Conservation (phyloP, 2,888 invertebrate genomes). For the Ligdia adustata region DNA sequence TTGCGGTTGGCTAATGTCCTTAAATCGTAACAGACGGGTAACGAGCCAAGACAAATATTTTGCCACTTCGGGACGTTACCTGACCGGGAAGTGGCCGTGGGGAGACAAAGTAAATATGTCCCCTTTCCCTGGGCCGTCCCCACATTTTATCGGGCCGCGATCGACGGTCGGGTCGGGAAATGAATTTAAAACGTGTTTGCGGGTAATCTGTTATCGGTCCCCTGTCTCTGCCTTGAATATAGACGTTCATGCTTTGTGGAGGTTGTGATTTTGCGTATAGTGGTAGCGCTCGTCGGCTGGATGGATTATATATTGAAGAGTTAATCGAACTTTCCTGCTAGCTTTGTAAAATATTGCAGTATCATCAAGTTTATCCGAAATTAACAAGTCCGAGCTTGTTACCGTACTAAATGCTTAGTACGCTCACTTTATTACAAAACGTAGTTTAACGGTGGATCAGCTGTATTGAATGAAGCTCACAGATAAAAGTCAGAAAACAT, state of each 20-base stretch:
- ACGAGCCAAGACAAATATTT: conserved; percentile 80
- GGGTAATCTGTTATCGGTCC: conserved; percentile 85
- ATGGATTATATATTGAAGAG: conserved; percentile 26
- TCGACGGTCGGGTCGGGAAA: conserved; percentile 82
- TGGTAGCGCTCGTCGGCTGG: conserved; percentile 18
- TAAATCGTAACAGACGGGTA: conserved; percentile 75
- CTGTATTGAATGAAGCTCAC: too few relatives aligned
- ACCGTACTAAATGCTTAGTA: too few relatives aligned
- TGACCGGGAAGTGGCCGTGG: conserved; percentile 80
- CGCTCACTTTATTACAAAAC: too few relatives aligned
- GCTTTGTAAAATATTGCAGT: too few relatives aligned
- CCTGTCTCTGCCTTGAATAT: conserved; percentile 80
- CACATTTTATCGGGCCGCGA: conserved; percentile 83
- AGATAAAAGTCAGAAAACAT: too few relatives aligned
- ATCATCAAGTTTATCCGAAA: too few relatives aligned
- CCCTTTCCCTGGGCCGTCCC: conserved; percentile 77
- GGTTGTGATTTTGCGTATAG: conserved; percentile 63
- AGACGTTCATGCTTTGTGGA: conserved; percentile 76
- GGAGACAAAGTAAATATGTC: conserved; percentile 83
- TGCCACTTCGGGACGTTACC: conserved; percentile 80
- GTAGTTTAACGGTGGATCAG: too few relatives aligned
- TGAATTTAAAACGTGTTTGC: conserved; percentile 84
- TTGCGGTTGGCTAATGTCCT: conserved; percentile 68
- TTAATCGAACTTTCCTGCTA: too few relatives aligned
- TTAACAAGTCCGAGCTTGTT: too few relatives aligned